Conservation (phyloP, 2,888 invertebrate genomes). For the Junonia oenone region DNA sequence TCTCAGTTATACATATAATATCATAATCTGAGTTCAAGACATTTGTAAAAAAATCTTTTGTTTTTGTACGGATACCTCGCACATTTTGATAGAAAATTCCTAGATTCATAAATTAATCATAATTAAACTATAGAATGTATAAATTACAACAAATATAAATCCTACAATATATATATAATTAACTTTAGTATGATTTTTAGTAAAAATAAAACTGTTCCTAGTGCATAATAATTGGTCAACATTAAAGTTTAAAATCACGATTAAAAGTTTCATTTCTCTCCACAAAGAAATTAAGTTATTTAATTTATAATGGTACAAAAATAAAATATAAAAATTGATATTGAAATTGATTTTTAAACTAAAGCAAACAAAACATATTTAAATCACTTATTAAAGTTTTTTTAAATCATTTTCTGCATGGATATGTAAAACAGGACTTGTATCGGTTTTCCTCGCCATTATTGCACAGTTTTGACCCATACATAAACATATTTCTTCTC, state of each 20-base stretch:
- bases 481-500: conserved; percentile 8
- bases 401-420: conserved; percentile 9
- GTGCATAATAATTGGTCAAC: not conserved
- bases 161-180: conserved; percentile 1
- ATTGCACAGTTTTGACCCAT: conserved; percentile 14
- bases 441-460: conserved; percentile 5
- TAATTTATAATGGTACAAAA: not conserved
- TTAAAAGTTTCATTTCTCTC: not conserved
- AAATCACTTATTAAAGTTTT: conserved; percentile 1
- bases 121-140: not conserved
- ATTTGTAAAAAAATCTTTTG: conserved; percentile 3
- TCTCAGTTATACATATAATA: not conserved
- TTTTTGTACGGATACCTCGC: conserved; percentile 2
- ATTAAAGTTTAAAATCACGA: not conserved
- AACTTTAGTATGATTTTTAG: not conserved
- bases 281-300: not conserved
- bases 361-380: not conserved
- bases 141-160: not conserved
- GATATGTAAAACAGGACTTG: conserved; percentile 1
- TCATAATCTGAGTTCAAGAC: not conserved
- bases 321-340: not conserved
- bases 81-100: conserved; percentile 1
- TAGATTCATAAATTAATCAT: conserved; percentile 1
- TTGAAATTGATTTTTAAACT: not conserved
- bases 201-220: not conserved